Percentiles rank a stretch among this genome's conserved stretches.
Conservation (phyloP, 2,113 vertebrate genomes). For the Ptilorrhoa leucosticta region DNA sequence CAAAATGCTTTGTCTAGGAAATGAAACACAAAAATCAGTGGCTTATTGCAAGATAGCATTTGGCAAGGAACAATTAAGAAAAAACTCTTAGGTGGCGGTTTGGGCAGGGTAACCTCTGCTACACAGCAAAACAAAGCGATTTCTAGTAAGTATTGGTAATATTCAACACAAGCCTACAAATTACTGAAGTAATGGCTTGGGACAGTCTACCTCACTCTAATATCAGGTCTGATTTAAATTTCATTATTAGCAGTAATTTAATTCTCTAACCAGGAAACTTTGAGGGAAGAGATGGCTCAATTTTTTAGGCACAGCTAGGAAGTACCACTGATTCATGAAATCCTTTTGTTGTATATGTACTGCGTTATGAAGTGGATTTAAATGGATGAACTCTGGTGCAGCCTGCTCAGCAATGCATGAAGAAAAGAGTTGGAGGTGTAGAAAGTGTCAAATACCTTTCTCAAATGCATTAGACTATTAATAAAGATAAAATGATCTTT, state of each 20-base stretch:
- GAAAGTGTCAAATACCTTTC: constrained; percentile 76
- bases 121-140: neutral
- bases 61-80: neutral
- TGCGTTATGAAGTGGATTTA: constrained; percentile 73
- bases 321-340: constrained; percentile 34
- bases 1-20: neutral
- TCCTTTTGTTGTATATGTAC: constrained; percentile 58
- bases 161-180: neutral
- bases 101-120: neutral
- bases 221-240: neutral
- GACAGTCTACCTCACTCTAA: neutral
- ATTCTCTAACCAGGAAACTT: constrained; percentile 1
- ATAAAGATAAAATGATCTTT: constrained; percentile 78
- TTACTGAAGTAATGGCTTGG: neutral
- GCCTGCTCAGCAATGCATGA: constrained; percentile 79
- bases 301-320: neutral
- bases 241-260: constrained; percentile 54
- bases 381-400: constrained; percentile 70
- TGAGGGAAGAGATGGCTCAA: neutral
- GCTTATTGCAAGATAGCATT: neutral
- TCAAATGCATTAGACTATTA: constrained; percentile 77
- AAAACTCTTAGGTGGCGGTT: neutral
- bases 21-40: neutral
- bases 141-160: neutral
- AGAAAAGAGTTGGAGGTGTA: constrained; percentile 74